Evolutionary conservation across 2,888 invertebrate genomes (phyloP).

Genomic region (Eupithecia exiguata): DNA sequence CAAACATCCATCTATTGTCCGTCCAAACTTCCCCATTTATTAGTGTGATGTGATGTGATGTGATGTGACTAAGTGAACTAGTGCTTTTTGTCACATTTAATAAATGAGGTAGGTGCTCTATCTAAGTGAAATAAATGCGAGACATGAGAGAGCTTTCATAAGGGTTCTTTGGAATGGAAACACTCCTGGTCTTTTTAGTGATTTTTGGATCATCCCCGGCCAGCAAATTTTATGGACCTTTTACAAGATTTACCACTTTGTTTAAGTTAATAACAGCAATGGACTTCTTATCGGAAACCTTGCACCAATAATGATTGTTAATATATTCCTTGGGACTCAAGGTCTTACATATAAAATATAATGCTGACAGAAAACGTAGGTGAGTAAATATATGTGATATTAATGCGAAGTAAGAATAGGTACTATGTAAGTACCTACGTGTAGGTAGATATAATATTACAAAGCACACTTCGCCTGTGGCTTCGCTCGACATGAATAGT

Average conservation of each 20-base stretch:
- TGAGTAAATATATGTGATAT: background rate
- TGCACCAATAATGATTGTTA: background rate
- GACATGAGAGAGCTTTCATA: constrained; percentile 20
- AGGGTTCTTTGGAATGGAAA: background rate
- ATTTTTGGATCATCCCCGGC: background rate
- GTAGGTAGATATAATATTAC: background rate
- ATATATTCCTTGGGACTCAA: constrained; percentile 4
- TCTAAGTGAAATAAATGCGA: constrained; percentile 9
- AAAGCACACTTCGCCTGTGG: background rate
- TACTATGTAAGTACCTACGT: background rate
- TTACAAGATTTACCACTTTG: constrained; percentile 26
- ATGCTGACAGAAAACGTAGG: background rate
- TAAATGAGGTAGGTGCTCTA: background rate
- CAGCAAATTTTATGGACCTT: background rate
- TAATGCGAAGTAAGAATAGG: background rate
- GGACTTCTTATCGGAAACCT: background rate
- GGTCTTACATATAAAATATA: background rate
- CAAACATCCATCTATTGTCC: too few relatives aligned
- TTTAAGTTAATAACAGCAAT: background rate
- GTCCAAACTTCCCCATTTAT: too few relatives aligned
- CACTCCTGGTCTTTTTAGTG: constrained; percentile 7
- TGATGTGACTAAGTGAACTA: background rate
- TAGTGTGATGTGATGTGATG: too few relatives aligned
- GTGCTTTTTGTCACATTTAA: background rate
- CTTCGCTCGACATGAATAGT: background rate